Evolutionary conservation across 2,797 vertebrate genomes (phyloP), one percentile per base, ranked within the genome.

Genomic region (Echeneis naucrates): DNA sequence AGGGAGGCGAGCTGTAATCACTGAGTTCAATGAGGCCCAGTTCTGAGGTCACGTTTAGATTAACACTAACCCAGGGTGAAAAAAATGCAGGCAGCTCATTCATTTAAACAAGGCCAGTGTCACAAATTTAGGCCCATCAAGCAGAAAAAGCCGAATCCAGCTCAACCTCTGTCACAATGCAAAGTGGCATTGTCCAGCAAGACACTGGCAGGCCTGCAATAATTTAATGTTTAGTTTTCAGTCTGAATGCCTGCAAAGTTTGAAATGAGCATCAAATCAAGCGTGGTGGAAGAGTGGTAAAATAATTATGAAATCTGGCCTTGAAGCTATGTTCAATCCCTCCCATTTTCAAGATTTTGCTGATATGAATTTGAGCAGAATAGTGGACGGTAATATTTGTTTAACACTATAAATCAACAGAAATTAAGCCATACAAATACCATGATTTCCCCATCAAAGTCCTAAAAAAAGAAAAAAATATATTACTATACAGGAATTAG

Each of bases 21-120:
- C 42, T 30, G 33, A 51, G 60, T 63, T 76, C 38, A 51, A 50
- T 66, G 35, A 72, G 52, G 53, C 47, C 58, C 44, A 47, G 42
- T 30, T 72, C 48, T 73, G 53, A 56, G 71, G 66, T 40, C 54
- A 59, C 8, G 3, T 72, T 75, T 62, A 55, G 53, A 70, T 72
- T 1, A 13, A 77, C 40, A 69, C 27, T 30, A 74, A 30, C 17
- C n/a, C 24, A 14, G 7, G 65, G 38, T 50, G 58, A 61, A 63
- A 27, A 44, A 53, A 76, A 62, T 8, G 19, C 44, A 58, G 57
- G 35, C 26, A 26, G 44, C 35, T 72, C 45, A 45, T 63, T 78
- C 4, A 38, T 69, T 65, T 68, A 21, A 76, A 71, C 62, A 8
- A 72, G 11, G 38, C 44, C 21, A 26, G 50, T 27, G 42, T 48